phyloP scores from a whole-genome alignment of 2,888 invertebrate species.

The Drosophila peninsularis region DNA sequence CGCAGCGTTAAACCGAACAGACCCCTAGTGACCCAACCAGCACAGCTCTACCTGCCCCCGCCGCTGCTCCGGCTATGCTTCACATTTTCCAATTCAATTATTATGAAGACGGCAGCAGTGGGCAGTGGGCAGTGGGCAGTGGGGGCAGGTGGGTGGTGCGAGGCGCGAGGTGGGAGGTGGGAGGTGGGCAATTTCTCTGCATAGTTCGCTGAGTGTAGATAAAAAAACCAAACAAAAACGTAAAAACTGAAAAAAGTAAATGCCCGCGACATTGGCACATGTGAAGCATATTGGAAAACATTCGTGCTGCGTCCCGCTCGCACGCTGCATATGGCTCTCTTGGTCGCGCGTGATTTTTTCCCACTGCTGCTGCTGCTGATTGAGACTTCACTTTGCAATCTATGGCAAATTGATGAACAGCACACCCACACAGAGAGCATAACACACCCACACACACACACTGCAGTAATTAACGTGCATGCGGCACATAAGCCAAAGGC shows the following conservation, averaged over 20 bases:
- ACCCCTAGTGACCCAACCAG: neutral
- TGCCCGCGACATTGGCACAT: constrained; percentile 66
- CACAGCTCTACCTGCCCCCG: neutral
- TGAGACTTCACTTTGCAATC: constrained; percentile 77
- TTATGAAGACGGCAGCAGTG: constrained; percentile 55
- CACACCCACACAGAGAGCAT: constrained; percentile 37
- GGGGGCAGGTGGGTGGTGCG: neutral
- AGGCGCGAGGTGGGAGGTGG: neutral
- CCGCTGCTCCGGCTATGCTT: constrained; percentile 26
- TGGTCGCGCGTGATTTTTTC: constrained; percentile 15
- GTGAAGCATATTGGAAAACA: constrained; percentile 57
- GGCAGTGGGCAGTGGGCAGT: neutral
- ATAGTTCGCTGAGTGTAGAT: constrained; percentile 37
- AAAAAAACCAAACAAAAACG: constrained; percentile 9
- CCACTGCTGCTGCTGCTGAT: constrained; percentile 45
- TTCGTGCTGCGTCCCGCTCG: constrained; percentile 23
- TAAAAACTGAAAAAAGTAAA: constrained; percentile 48
- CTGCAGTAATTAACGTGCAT: constrained; percentile 77
- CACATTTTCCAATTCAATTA: constrained; percentile 75
- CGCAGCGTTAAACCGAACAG: constrained; percentile 60
- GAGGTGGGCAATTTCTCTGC: constrained; percentile 7
- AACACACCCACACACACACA: constrained; percentile 23
- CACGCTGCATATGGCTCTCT: constrained; percentile 14
- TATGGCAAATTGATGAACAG: constrained; percentile 78
- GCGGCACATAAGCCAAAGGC: constrained; percentile 69